phyloP scores from a whole-genome alignment of 1,140 invertebrate genomes.

The Armadillidium nasatum region DNA sequence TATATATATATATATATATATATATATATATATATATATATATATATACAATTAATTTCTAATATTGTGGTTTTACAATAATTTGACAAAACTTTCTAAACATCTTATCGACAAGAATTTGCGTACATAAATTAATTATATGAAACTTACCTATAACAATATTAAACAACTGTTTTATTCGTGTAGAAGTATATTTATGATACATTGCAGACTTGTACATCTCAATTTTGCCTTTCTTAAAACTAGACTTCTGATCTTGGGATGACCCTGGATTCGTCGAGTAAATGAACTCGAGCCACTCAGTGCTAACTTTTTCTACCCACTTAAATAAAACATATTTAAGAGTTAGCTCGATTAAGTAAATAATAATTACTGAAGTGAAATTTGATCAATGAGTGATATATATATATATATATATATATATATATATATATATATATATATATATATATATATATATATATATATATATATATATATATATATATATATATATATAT shows the following conservation, averaged over 20 bases:
- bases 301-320: constrained; percentile 34
- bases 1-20: too few species aligned
- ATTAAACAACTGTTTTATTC: constrained; percentile 39
- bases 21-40: too few species aligned
- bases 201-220: constrained; percentile 38
- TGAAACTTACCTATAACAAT: constrained; percentile 36
- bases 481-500: too few species aligned
- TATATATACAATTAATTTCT: too few species aligned
- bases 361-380: too few species aligned
- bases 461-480: too few species aligned
- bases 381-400: too few species aligned
- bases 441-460: too few species aligned
- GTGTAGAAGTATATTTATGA: constrained; percentile 38
- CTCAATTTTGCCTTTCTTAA: constrained; percentile 29
- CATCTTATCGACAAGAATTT: neutral
- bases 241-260: constrained; percentile 23
- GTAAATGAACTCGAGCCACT: constrained; percentile 37
- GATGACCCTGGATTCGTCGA: constrained; percentile 25
- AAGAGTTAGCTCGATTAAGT: neutral
- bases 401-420: too few species aligned
- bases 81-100: too few species aligned
- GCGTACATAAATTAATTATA: neutral
- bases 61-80: too few species aligned
- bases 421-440: too few species aligned
- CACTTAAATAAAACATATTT: constrained; percentile 27